Base-by-base conservation (phyloP, 2,797 vertebrate genomes). In the Novumbra hubbsi region DNA sequence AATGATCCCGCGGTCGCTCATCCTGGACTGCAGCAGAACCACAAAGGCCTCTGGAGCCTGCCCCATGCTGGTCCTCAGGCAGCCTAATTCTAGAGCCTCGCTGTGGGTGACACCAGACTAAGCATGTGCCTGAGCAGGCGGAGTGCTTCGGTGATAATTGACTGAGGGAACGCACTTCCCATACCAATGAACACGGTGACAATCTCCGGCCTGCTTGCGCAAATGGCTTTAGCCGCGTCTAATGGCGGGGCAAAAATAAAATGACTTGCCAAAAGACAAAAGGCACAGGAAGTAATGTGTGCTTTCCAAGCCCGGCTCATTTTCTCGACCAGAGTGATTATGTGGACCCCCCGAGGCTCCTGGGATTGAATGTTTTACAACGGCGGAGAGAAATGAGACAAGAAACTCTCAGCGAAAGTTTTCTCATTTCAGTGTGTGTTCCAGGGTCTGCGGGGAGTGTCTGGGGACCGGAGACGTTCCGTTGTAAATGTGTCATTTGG, bases 291-390 rank as follows among this genome's bases (percentile, higher is more conserved):
- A 83, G 86, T 87, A 90, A 91, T 91, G 68, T 87, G 79, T 12
- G 85, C 88, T 88, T 87, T 91, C 85, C 87, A 45, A 89, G 82
- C 85, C 83, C 81, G 72, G 85, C 84, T 91, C 86, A 89, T 90
- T 92, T 90, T 86, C 85, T 89, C 85, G 78, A 89, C 83, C 76
- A 87, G 89, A 89, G 87, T 88, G 85, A 88, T 91, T 81, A 91
- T 89, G 86, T 85, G 85, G 85, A 90, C 87, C 89, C 90, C 90
- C 88, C 0, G 87, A 86, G 89, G 86, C 84, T 68, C 76, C 62
- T 0, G 63, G 88, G 88, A 91, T 87, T 89, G 88, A 91, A 90
- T 86, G 81, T 85, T 70, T 83, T 78, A 84, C 78, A 2, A 87
- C 88, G 87, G 86, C 83, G 82, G 86, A 84, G 73, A 88, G 85